Conservation (phyloP, 2,797 vertebrate species). For the Choloepus didactylus region DNA sequence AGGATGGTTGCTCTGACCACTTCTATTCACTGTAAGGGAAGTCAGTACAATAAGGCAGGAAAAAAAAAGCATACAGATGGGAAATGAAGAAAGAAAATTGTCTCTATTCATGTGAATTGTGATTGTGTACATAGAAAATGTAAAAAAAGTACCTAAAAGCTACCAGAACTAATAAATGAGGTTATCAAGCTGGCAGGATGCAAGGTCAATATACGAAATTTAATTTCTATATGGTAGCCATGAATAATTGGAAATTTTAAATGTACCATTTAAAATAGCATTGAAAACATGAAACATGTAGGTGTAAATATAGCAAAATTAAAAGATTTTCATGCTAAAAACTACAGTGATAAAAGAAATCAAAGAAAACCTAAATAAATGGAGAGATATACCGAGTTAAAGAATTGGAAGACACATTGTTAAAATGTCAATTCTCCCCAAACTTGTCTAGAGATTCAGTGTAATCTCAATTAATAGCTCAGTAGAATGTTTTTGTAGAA, state of each 20-base stretch:
- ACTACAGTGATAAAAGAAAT: not conserved
- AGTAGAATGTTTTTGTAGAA: not conserved
- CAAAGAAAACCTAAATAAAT: not conserved
- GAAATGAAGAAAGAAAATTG: slow-evolving; percentile 12
- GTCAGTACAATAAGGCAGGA: not conserved
- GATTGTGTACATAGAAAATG: not conserved
- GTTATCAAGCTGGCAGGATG: not conserved
- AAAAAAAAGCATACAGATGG: not conserved
- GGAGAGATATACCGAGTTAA: not conserved
- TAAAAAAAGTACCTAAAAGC: not conserved
- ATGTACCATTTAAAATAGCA: not conserved
- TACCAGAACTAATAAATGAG: not conserved
- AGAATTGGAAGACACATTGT: not conserved
- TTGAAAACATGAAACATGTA: not conserved
- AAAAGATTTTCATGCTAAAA: not conserved
- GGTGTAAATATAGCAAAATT: not conserved
- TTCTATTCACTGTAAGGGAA: not conserved
- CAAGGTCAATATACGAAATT: not conserved
- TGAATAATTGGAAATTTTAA: not conserved
- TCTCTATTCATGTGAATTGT: not conserved
- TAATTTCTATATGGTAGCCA: not conserved
- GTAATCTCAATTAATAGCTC: not conserved
- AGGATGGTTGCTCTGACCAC: not conserved
- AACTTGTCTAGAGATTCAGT: not conserved
- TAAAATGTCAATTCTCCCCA: slow-evolving; percentile 9